A percentile compares a stretch with the other conserved stretches of the same genome.
Evolutionary conservation across 64 coral and sea anemone species (phyloP).

Genomic region (Orbicella faveolata): DNA sequence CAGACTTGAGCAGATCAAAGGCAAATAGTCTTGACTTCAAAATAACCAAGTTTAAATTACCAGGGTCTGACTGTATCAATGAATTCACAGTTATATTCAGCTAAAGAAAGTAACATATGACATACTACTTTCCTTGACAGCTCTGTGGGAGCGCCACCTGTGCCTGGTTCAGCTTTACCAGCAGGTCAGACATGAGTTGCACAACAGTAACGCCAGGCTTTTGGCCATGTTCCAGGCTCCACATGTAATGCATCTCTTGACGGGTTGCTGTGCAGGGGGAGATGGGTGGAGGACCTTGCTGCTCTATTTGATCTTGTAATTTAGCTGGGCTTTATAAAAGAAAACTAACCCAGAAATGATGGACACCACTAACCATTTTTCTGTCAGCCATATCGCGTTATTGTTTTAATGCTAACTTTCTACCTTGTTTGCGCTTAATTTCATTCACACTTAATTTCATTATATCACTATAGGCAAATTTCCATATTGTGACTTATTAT

Average conservation of each 20-base stretch:
- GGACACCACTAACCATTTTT: neutral
- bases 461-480: no score
- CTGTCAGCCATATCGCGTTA: neutral
- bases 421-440: neutral
- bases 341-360: neutral
- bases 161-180: constrained; percentile 79
- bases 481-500: no score
- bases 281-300: constrained; percentile 33
- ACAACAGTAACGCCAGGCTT: constrained; percentile 87
- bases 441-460: no score
- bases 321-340: neutral
- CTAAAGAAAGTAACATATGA: neutral
- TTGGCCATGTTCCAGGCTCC: constrained; percentile 92
- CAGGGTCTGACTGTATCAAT: no score
- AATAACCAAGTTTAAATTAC: no score
- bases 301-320: neutral
- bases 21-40: no score
- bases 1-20: no score
- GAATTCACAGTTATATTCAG: neutral
- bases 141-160: constrained; percentile 85
- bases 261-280: constrained; percentile 54
- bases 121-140: neutral
- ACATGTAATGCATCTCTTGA: constrained; percentile 87
- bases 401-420: neutral
- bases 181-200: constrained; percentile 96